Evolutionary conservation across 2,797 vertebrate genomes (phyloP), one percentile per base, ranked within the genome.

Genomic region (Tangara arthus): DNA sequence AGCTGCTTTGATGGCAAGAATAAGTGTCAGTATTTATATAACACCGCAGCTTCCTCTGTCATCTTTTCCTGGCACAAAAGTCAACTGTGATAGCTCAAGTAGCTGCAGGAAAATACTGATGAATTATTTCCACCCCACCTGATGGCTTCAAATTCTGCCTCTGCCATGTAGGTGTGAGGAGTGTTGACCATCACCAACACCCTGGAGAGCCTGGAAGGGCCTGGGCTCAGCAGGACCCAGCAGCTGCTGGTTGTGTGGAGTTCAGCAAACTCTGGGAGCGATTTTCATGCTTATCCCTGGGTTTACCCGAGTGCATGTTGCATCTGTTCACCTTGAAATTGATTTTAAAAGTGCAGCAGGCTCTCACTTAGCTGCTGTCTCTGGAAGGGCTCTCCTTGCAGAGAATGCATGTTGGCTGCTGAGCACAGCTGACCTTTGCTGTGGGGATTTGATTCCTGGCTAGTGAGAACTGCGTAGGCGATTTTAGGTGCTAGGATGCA

Each of bases 291-390:
- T 75, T 1, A 1, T 64, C 61, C 5, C 0, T 57, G 75, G 42
- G 37, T 42, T 71, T 57, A 52, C 32, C 55, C 13, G 0, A 56
- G 34, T 52, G 19, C 19, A 4, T 4, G 6, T 71, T 88, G 70
- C 94, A 94, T 95, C 96, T 96, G 93, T 95, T 93, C 65, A 61
- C 93, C 94, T 93, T 88, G 76, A 96, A 96, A 96, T 96, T 37
- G 70, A 95, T 93, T 96, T 88, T 34, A n/a, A 5, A 82, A 83
- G 72, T 32, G 49, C 41, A 39, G 20, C 49, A 35, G 76, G 53
- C 76, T 89, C 32, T 79, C 5, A 15, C 24, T 34, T 60, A 57
- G 83, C 53, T 5, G 5, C n/a, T 27, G 11, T 56, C 11, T 87
- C 78, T 82, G 79, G 61, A 85, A 91, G 41, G n/a, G 39, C 60